Conservation (phyloP, 2,113 vertebrate species). For the mouse (Mus musculus) region GRCm39 chr8:7394501-7395000, state of each 20-base stretch:
- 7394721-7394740: not conserved
- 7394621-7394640: not conserved
- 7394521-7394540: constrained; percentile 60
- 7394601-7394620: constrained; percentile 62
- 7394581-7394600: constrained; percentile 69
- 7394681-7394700: not conserved
- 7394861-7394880: not conserved
- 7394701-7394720: not conserved
- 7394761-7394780: not conserved
- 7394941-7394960: not conserved
- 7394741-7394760: not conserved
- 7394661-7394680: not conserved
- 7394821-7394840: not conserved
- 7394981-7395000: not conserved
- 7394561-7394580: constrained; percentile 33
- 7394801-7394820: not conserved
- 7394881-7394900: not conserved
- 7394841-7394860: not conserved
- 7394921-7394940: not conserved
- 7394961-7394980: not conserved
- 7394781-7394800: not conserved
- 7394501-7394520: constrained; percentile 54
- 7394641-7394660: not conserved
- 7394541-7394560: constrained; percentile 32
- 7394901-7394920: not conserved